Base-by-base conservation (phyloP, 2,113 vertebrate genomes). In the Salvelinus alpinus region DNA sequence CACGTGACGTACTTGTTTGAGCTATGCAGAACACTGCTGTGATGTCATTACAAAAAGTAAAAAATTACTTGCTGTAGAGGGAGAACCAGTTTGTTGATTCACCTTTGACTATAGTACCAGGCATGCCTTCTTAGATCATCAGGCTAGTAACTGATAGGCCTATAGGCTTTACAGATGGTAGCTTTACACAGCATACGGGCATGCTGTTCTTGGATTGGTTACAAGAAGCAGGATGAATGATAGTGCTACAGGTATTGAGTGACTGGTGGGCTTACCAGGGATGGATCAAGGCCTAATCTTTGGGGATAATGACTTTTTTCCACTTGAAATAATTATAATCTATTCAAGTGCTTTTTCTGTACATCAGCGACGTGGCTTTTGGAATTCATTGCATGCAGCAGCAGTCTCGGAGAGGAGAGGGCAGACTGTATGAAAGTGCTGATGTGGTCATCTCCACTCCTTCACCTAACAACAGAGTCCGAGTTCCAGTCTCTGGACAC, bases 191-290 rank as follows among this genome's bases (percentile, higher is more conserved):
- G 64, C 68, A 1, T 34, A 34, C 3, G n/a, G 47, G 20, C 54
- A 34, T 4, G 20, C 68, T 77, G 67, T 11, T 5, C 67, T 64
- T 67, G 74, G 73, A 75, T 79, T 87, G 79, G 78, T 67, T 70
- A 51, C 34, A 47, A 70, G 59, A 72, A 13, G 16, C 80, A 76
- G 79, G 64, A 72, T 59, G 18, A 14, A 31, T 57, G 38, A 38
- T 27, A 54, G 51, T 54, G 0, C 73, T n/a, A 59, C 75, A 2
- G 73, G 48, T 38, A 22, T 48, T 24, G 7, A 34, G 59, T 54
- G 44, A 59, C 62, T 70, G 72, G 69, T 57, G 67, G 31, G 60
- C 48, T 71, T 54, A n/a, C 73, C 66, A 73, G 34, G n/a, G 72
- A 73, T 73, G 20, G 72, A 64, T 73, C 66, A 31, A 68, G 29